phyloP scores from a whole-genome alignment of 2,797 vertebrate genomes.

The Catharus ustulatus region DNA sequence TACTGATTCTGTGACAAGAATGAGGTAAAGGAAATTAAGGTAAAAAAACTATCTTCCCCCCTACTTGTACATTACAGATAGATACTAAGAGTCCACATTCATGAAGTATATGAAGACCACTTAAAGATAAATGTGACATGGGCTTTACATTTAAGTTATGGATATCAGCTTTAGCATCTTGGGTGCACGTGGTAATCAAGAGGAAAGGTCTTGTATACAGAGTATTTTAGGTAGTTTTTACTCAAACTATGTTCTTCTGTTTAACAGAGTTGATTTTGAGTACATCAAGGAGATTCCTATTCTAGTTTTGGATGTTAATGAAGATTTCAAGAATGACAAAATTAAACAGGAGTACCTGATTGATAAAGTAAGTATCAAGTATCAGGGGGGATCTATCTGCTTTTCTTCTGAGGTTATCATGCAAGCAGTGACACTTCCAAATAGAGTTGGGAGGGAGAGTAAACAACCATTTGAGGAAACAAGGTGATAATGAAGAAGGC shows the following conservation, averaged over 20 bases:
- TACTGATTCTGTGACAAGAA: not conserved
- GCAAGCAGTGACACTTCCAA: not conserved
- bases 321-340: slow-evolving; percentile 84
- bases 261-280: slow-evolving; percentile 82
- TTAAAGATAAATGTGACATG: not conserved
- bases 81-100: not conserved
- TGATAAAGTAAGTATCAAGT: slow-evolving; percentile 74
- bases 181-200: not conserved
- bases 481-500: not conserved
- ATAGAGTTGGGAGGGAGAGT: not conserved
- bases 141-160: not conserved
- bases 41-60: not conserved
- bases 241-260: not conserved
- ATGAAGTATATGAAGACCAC: not conserved
- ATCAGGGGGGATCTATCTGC: accelerated
- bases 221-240: not conserved
- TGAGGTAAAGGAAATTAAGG: not conserved
- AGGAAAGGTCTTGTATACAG: not conserved
- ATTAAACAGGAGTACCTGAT: slow-evolving; percentile 82
- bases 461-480: not conserved
- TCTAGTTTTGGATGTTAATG: slow-evolving; percentile 82
- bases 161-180: not conserved
- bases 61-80: not conserved
- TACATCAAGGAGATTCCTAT: slow-evolving; percentile 82
- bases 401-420: not conserved